phyloP scores from a whole-genome alignment of 1,140 invertebrate species.

The Pissodes strobi region DNA sequence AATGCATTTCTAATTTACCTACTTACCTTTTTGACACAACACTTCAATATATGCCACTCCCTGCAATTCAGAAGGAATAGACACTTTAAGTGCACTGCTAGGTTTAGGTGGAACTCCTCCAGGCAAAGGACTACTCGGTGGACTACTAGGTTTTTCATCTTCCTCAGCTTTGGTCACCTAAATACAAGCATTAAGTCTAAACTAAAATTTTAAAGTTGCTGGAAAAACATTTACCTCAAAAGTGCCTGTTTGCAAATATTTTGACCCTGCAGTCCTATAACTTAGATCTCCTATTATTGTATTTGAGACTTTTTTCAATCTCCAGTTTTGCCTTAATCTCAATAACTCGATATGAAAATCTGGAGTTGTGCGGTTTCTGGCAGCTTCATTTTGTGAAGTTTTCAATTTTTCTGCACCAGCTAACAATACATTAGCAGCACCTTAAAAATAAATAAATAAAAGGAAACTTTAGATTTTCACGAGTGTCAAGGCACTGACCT shows the following conservation, averaged over 20 bases:
- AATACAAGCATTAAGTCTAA: neutral
- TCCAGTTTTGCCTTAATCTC: slow-evolving; percentile 89
- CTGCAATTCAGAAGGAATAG: slow-evolving; percentile 90
- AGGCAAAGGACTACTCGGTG: slow-evolving; percentile 61
- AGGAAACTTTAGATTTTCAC: neutral
- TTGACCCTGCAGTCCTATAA: slow-evolving; percentile 90
- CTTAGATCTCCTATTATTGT: slow-evolving; percentile 95
- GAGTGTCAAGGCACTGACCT: slow-evolving; percentile 61
- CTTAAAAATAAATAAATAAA: slow-evolving; percentile 11
- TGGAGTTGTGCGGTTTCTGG: slow-evolving; percentile 71
- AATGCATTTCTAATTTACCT: neutral
- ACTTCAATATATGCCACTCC: slow-evolving; percentile 96
- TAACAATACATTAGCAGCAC: slow-evolving; percentile 71
- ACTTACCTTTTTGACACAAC: slow-evolving; percentile 83
- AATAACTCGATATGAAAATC: slow-evolving; percentile 95
- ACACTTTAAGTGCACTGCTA: slow-evolving; percentile 85
- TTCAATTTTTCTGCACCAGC: slow-evolving; percentile 85
- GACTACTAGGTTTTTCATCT: slow-evolving; percentile 63
- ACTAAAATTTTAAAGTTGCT: neutral
- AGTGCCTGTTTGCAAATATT: slow-evolving; percentile 89
- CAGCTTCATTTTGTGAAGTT: slow-evolving; percentile 76
- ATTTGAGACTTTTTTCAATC: slow-evolving; percentile 93
- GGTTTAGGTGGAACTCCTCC: slow-evolving; percentile 58
- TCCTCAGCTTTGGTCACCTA: slow-evolving; percentile 88
- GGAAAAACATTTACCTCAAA: slow-evolving; percentile 85